Evolutionary conservation across 2,113 vertebrate species (phyloP).

Genomic region (Gnathonemus echidnorhynchus): DNA sequence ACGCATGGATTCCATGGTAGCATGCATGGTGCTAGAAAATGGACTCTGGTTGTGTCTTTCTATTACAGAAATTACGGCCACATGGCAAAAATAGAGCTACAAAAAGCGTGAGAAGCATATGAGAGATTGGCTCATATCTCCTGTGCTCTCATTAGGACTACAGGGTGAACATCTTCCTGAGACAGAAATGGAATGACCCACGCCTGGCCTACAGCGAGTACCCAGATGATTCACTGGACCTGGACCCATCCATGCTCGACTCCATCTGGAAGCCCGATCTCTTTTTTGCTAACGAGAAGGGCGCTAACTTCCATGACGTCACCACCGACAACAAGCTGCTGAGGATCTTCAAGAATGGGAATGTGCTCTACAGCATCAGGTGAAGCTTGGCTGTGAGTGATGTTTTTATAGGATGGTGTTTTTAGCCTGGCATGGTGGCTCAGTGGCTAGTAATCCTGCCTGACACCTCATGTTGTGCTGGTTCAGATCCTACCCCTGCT

Average conservation of each 20-base stretch:
- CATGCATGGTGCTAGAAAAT: neutral
- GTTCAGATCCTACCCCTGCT: neutral
- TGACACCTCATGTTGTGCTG: neutral
- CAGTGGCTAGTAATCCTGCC: neutral
- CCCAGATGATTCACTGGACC: conserved; percentile 89
- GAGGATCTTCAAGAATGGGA: conserved; percentile 94
- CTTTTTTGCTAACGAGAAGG: conserved; percentile 98
- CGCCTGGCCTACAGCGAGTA: conserved; percentile 95
- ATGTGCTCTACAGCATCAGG: conserved; percentile 97
- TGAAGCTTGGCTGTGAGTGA: conserved; percentile 36
- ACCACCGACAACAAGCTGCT: conserved; percentile 97
- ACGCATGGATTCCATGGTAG: neutral
- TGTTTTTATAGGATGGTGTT: neutral
- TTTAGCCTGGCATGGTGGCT: neutral
- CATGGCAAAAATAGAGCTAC: neutral
- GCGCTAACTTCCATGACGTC: conserved; percentile 97
- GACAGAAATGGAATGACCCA: conserved; percentile 98
- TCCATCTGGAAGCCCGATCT: conserved; percentile 99
- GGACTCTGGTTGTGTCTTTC: neutral
- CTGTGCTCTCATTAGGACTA: conserved; percentile 84
- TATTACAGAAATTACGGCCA: neutral
- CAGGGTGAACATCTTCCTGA: conserved; percentile 98
- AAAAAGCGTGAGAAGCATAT: neutral
- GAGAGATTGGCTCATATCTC: neutral
- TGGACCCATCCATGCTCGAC: conserved; percentile 98